phyloP scores from a whole-genome alignment of 2,888 invertebrate genomes.

The Crematogaster levior region DNA sequence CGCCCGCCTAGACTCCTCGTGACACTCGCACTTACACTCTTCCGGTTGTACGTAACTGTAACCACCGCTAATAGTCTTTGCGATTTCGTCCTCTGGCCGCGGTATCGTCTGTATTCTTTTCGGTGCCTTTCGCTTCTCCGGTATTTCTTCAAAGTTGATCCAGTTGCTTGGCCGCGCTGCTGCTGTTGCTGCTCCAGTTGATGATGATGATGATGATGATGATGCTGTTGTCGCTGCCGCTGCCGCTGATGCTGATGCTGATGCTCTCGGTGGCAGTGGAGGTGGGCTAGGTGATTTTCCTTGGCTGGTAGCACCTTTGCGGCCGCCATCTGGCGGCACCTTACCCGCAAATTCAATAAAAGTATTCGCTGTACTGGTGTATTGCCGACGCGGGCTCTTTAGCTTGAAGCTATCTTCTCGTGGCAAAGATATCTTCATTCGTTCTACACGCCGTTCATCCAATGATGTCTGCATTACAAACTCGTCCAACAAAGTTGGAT shows the following conservation, averaged over 20 bases:
- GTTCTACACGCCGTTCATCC: slow-evolving; percentile 87
- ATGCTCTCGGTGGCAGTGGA: slow-evolving; percentile 82
- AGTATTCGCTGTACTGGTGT: slow-evolving; percentile 83
- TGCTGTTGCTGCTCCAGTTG: background rate
- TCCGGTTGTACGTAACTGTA: slow-evolving; percentile 95
- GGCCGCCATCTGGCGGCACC: slow-evolving; percentile 86
- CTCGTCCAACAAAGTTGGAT: slow-evolving; percentile 90
- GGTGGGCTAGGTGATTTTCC: slow-evolving; percentile 84
- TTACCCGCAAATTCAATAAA: slow-evolving; percentile 89
- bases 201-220: background rate
- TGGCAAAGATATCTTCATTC: slow-evolving; percentile 90
- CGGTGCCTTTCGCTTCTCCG: slow-evolving; percentile 93
- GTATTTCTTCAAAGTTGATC: slow-evolving; percentile 95
- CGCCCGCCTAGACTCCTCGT: slow-evolving; percentile 87
- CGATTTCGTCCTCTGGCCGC: slow-evolving; percentile 85
- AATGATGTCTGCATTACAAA: slow-evolving; percentile 87
- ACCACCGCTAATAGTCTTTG: slow-evolving; percentile 71
- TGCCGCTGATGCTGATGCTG: slow-evolving; percentile 67
- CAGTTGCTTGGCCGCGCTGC: slow-evolving; percentile 87
- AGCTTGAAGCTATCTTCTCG: slow-evolving; percentile 86
- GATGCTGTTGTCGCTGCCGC: background rate
- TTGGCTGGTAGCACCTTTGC: slow-evolving; percentile 81
- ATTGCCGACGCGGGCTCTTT: slow-evolving; percentile 86
- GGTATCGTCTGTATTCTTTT: slow-evolving; percentile 94
- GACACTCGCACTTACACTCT: slow-evolving; percentile 95